phyloP scores from a whole-genome alignment of 30 jellyfish, hydroid and myxozoan species.

The Aurelia sp. region DNA sequence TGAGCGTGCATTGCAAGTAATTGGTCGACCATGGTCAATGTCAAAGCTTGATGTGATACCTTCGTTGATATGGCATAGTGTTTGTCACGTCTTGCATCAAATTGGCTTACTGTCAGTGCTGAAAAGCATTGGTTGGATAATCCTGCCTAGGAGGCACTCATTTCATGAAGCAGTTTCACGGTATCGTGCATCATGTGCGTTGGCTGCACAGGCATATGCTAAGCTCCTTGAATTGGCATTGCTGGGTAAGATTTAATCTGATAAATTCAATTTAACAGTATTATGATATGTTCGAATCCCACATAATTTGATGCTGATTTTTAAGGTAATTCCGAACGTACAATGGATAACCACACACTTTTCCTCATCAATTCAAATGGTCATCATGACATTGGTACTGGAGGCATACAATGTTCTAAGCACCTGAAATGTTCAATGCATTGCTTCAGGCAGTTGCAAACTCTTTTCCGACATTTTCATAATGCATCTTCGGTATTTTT shows the following conservation, averaged over 20 bases:
- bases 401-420: no score
- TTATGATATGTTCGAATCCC: no score
- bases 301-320: no score
- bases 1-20: conserved; percentile 69
- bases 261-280: no score
- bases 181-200: conserved; percentile 42
- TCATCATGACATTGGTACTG: no score
- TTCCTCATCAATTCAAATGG: no score
- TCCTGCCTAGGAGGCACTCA: conserved; percentile 71
- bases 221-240: conserved; percentile 45
- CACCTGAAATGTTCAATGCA: no score
- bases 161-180: conserved; percentile 35
- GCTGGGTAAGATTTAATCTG: conserved; percentile 25
- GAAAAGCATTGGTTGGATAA: conserved; percentile 72
- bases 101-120: conserved; percentile 58
- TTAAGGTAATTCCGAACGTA: no score
- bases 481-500: no score
- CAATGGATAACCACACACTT: no score
- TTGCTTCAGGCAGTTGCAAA: no score
- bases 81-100: conserved; percentile 58
- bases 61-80: conserved; percentile 62
- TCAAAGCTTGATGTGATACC: conserved; percentile 60
- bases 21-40: conserved; percentile 74
- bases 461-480: no score
- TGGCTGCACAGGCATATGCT: conserved; percentile 66